Evolutionary conservation across 1,140 invertebrate genomes (phyloP), one percentile per base, ranked within the genome.

Genomic region (Ditylenchus dipsaci): DNA sequence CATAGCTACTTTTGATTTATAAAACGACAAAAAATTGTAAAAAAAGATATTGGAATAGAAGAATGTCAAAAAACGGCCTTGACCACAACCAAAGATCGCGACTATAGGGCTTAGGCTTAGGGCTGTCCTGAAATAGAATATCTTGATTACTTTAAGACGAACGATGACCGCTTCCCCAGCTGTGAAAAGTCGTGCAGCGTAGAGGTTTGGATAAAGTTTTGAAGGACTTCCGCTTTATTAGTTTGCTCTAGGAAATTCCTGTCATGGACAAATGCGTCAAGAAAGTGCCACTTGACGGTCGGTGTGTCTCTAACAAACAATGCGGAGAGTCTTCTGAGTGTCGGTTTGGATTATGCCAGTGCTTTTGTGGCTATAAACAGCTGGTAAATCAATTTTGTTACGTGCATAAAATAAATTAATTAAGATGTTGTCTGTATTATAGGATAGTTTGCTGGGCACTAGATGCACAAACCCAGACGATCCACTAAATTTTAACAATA

Each of bases 341-440:
- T 68, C 76, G 81, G 38, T 82, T 78, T 58, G 80, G 80, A 19
- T 62, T 83, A 15, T 82, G 80, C 65, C 81, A 83, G 60, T 82
- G 80, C 63, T 59, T 75, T 33, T 82, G 80, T 58, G 74, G 76
- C 5, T 82, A 78, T 60, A 76, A 76, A 68, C 53, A 64, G 26
- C 53, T 65, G 23, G 76, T 75, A 53, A 21, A 7, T 53, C 15
- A 8, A n/a, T n/a, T n/a, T n/a, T n/a, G n/a, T n/a, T n/a, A n/a
- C n/a, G n/a, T n/a, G n/a, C n/a, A n/a, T n/a, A n/a, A n/a, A n/a
- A n/a, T n/a, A n/a, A n/a, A n/a, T n/a, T n/a, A n/a, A n/a, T n/a
- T n/a, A n/a, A n/a, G n/a, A n/a, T 53, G n/a, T 21, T 53, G n/a
- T 53, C 23, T 53, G n/a, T 15, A 53, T 53, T 53, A 17, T 53